phyloP scores from a whole-genome alignment of 2,888 invertebrate genomes.

The Baccha elongata region DNA sequence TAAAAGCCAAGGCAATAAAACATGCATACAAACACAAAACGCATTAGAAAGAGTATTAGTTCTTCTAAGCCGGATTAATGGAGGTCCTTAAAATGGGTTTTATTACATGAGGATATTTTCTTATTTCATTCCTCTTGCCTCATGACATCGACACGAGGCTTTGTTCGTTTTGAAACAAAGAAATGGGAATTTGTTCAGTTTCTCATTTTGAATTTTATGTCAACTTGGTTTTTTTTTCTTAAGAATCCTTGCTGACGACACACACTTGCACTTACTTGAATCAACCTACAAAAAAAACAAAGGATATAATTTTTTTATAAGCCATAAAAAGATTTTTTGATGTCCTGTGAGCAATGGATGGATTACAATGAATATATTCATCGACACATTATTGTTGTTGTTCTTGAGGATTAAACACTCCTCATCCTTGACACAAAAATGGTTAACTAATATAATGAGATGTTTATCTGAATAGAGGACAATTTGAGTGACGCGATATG shows the following conservation, averaged over 20 bases:
- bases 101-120: conserved; percentile 65
- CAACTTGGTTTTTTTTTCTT: conserved; percentile 16
- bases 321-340: conserved; percentile 68
- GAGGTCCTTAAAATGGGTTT: conserved; percentile 71
- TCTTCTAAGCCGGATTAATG: conserved; percentile 69
- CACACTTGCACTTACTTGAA: conserved; percentile 5
- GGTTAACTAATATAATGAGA: conserved; percentile 58
- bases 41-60: conserved; percentile 68
- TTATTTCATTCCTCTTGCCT: neutral
- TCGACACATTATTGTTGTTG: conserved; percentile 46
- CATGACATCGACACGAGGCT: neutral
- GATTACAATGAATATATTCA: conserved; percentile 54
- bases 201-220: conserved; percentile 57
- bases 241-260: neutral
- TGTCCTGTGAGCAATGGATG: conserved; percentile 48
- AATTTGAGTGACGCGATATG: conserved; percentile 20
- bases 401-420: conserved; percentile 12
- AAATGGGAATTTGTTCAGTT: conserved; percentile 41
- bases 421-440: conserved; percentile 43
- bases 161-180: conserved; percentile 53
- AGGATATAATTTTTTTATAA: conserved; percentile 20
- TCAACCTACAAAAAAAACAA: conserved; percentile 2
- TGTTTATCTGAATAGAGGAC: conserved; percentile 60
- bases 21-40: conserved; percentile 50
- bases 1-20: conserved; percentile 60